Base-by-base conservation (phyloP, 35 echinoderm and acorn worm species). In the Ophioderma brevispina region DNA sequence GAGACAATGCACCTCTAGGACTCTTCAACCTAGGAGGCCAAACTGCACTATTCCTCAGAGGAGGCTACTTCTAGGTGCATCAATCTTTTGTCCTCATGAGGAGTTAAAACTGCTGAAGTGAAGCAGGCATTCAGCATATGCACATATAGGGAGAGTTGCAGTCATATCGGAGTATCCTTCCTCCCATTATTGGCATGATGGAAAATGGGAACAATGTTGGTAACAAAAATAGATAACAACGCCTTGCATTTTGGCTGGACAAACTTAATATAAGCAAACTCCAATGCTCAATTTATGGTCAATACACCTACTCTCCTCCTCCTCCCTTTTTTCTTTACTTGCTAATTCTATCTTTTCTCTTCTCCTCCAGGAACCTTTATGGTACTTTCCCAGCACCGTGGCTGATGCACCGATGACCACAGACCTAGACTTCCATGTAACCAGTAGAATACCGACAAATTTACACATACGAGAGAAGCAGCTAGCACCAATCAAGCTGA, bases 331-430 rank as follows among this genome's bases (percentile, higher is more conserved):
- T 63, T 15, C 28, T 77, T 77, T 1, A 35, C 21, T 31, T 35
- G 1, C 75, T 77, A 25, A 30, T 46, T 46, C 17, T 46, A 8
- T 46, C 5, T 46, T 46, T 40, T 85, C 64, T 0, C 28, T 37
- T 43, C 10, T 25, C 5, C 59, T 86, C 75, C 90, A 99, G 97
- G 81, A 99, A 99, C 76, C 88, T 99, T 70, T 95, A 95, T 49
- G 90, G 97, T 82, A 99, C 97, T 37, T 99, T 99, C 80, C 93
- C 92, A 78, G 95, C 97, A 37, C 97, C 97, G 32, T 95, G 97
- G 94, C 97, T 25, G 97, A 99, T 80, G 75, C 90, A 77, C 97
- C 97, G 8, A 95, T 76, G 97, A 80, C 97, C 97, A 37, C 93
- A 95, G 93, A 95, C 32, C 91, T 99, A 75, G 97, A 95, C 85